Evolutionary conservation across 2,113 vertebrate species (phyloP).

Genomic region (Lasiurus borealis): DNA sequence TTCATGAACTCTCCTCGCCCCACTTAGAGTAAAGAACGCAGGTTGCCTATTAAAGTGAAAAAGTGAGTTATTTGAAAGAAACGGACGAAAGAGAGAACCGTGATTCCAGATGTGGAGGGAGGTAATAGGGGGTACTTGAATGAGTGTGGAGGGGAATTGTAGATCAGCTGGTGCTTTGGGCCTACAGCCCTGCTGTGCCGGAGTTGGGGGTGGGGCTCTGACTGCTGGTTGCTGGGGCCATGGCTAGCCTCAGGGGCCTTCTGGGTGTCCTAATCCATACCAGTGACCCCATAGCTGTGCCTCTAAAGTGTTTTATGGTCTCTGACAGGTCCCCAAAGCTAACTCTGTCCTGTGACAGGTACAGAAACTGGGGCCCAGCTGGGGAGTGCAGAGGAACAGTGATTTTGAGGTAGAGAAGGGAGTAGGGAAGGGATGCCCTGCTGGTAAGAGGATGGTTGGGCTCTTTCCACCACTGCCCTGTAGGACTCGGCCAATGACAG

Average conservation of each 20-base stretch:
- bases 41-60: neutral
- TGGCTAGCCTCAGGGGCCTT: neutral
- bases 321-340: neutral
- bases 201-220: neutral
- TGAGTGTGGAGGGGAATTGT: neutral
- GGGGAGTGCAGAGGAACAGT: neutral
- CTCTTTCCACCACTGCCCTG: neutral
- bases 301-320: neutral
- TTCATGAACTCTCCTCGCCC: neutral
- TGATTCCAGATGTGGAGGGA: no score
- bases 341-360: neutral
- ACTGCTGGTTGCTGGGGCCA: neutral
- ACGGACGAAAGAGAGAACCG: neutral
- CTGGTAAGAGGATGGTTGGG: neutral
- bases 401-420: neutral
- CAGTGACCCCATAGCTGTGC: neutral
- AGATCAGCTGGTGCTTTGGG: neutral
- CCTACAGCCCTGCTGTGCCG: neutral
- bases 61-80: slow-evolving; percentile 4
- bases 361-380: neutral
- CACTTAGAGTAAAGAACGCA: neutral
- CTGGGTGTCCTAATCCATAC: neutral
- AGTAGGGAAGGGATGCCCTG: neutral
- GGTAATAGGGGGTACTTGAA: neutral
- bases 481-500: neutral